Base-by-base conservation (phyloP, 2,888 invertebrate species). In the Thymelicus lineola region DNA sequence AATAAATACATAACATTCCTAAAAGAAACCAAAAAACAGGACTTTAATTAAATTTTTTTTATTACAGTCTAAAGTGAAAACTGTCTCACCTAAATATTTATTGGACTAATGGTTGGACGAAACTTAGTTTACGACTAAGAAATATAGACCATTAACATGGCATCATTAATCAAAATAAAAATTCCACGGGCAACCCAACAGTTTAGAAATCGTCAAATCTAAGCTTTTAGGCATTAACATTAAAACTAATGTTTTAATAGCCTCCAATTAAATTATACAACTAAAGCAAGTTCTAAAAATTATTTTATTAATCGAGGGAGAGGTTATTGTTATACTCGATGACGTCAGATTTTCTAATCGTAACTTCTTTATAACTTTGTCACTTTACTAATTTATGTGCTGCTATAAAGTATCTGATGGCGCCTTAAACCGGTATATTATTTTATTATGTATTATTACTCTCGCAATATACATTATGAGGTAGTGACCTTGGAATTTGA, bases 371-470 rank as follows among this genome's bases (percentile, higher is more conserved):
- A 17, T n/a, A 61, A 10, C 46, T 64, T 53, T 36, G 50, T 64
- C 38, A 64, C 38, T 42, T 53, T 17, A 35, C 17, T 53, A 53
- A 53, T 64, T 64, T 55, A 64, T 64, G 20, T 20, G 17, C 50
- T 38, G 20, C 63, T 38, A 55, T 63, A 63, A 64, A 38, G 20
- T 20, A 53, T 64, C 38, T 17, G 38, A 38, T 63, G 63, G 63
- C 53, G 53, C 53, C 63, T 64, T 42, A 55, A 64, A 64, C 53
- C 20, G 4, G 63, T 64, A 64, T 53, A 53, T 53, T 42, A 42
- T 53, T 64, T 53, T 20, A 20, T 42, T 42, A 42, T 42, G 42
- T 42, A 42, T 42, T 42, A 42, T 42, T 42, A 14, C 53, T 36
- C 17, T 64, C 48, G 17, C 9, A 17, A 50, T 55, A 28, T 28